Percentiles rank a stretch among this genome's conserved stretches.
Evolutionary conservation across 2,888 invertebrate species (phyloP).

Genomic region (Neelides folsomi): DNA sequence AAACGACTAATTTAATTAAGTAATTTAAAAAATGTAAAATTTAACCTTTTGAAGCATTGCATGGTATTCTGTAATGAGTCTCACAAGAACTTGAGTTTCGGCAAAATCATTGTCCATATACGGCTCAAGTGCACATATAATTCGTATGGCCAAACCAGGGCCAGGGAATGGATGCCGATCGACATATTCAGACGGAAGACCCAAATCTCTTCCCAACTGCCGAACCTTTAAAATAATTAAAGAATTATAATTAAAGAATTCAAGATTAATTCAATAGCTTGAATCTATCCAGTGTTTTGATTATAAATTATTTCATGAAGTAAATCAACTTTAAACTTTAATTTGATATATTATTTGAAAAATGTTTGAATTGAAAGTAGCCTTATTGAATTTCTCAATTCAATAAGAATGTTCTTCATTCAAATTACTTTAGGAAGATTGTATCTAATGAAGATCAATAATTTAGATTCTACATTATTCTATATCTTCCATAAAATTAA

Average conservation of each 20-base stretch:
- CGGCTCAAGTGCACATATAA: constrained; percentile 89
- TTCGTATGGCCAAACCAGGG: constrained; percentile 90
- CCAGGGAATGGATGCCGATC: constrained; percentile 97
- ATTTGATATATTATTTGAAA: too few relatives aligned
- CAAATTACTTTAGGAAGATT: constrained; percentile 16
- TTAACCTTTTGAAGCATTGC: constrained; percentile 63
- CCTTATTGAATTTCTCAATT: constrained; percentile 14
- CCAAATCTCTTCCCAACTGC: constrained; percentile 73
- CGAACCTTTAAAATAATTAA: constrained; percentile 49
- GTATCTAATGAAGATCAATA: not conserved
- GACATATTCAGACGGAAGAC: constrained; percentile 71
- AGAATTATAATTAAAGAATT: not conserved
- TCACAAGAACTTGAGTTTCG: constrained; percentile 88
- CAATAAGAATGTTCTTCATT: constrained; percentile 23
- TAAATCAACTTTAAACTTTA: too few relatives aligned
- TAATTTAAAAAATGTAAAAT: constrained; percentile 1
- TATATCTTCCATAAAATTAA: not conserved
- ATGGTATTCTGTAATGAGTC: constrained; percentile 85
- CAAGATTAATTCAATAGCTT: not conserved
- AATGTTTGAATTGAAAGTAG: constrained; percentile 14
- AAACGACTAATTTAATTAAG: too few relatives aligned
- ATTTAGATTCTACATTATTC: not conserved
- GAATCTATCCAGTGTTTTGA: too few relatives aligned
- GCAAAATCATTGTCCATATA: constrained; percentile 88
- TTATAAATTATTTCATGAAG: too few relatives aligned